Conservation (phyloP, 2,797 vertebrate genomes). For the Anomalospiza imberbis region DNA sequence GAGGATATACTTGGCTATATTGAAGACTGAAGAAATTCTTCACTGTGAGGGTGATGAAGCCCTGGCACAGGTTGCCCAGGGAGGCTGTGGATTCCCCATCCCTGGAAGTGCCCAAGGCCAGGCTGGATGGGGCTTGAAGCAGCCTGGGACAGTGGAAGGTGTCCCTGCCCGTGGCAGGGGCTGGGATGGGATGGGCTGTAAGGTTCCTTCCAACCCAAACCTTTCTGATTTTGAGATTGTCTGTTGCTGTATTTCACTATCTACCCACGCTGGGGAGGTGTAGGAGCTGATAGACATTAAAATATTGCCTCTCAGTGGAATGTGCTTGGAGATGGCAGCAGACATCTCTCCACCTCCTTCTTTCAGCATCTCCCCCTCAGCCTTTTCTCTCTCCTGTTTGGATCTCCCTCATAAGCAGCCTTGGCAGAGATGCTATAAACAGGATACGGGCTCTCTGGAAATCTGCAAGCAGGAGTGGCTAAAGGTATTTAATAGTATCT, state of each 20-base stretch:
- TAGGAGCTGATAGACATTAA: neutral
- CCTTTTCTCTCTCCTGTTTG: neutral
- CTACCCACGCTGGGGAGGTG: neutral
- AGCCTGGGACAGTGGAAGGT: neutral
- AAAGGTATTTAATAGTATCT: constrained; percentile 32
- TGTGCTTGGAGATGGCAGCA: neutral
- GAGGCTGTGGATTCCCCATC: neutral
- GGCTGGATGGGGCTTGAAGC: accelerated
- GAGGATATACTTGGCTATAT: accelerated
- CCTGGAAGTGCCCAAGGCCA: neutral
- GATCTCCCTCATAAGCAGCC: neutral
- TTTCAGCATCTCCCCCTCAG: neutral
- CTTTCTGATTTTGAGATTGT: neutral
- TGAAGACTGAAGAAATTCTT: neutral
- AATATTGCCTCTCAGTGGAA: neutral
- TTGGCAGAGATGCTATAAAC: constrained; percentile 30
- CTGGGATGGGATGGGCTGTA: neutral
- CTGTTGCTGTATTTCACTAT: neutral
- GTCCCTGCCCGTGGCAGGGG: neutral
- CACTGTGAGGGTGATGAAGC: neutral
- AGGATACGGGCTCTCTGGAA: constrained; percentile 45
- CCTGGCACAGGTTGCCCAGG: neutral
- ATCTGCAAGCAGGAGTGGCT: neutral
- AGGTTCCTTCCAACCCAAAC: neutral
- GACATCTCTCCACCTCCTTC: neutral